Base-by-base conservation (phyloP, 2,113 vertebrate species). In the Psittacus erithacus region DNA sequence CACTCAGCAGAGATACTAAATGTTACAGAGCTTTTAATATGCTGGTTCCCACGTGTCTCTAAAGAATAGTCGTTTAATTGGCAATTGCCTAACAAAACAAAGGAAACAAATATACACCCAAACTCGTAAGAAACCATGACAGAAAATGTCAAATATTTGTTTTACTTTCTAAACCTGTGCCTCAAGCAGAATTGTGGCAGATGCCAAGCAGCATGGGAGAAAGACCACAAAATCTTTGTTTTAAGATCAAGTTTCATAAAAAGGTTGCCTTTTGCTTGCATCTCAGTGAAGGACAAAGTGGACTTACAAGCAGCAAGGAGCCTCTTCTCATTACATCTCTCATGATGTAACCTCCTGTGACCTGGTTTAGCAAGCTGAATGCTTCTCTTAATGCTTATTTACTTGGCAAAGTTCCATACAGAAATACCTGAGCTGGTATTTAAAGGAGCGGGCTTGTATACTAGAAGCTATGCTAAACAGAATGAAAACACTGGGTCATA, bases 31-130 rank as follows among this genome's bases (percentile, higher is more conserved):
- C 52, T 88, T 91, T 95, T 92, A 94, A 73, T 92, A 71, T 52
- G 57, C 74, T 4, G 0, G 31, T 70, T 91, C 75, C 82, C 67
- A 86, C n/a, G 82, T 7, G 33, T 88, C 92, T 90, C 90, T 77
- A 67, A 92, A 93, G 71, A 92, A 41, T 83, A 83, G 5, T 17
- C 38, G 29, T 77, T 49, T 95, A 69, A 68, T 74, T 74, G 35
- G 33, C 47, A 83, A 94, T 70, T 88, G 64, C 73, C 44, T 96
- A 75, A 83, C 64, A 96, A 96, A 88, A 79, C 33, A 80, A 70
- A 85, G 2, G 12, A 90, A 92, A 74, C 20, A 74, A 88, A 93
- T 91, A 93, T 39, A 67, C 8, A 63, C 10, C 17, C 50, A 91
- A 78, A 59, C 19, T 53, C 52, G 68, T 49, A 73, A 77, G 88